These are phyloP conservation scores for Rhorus exstirpatorius DNA, from an alignment of 2,888 invertebrate species.

Conservation along the genomic window DNA sequence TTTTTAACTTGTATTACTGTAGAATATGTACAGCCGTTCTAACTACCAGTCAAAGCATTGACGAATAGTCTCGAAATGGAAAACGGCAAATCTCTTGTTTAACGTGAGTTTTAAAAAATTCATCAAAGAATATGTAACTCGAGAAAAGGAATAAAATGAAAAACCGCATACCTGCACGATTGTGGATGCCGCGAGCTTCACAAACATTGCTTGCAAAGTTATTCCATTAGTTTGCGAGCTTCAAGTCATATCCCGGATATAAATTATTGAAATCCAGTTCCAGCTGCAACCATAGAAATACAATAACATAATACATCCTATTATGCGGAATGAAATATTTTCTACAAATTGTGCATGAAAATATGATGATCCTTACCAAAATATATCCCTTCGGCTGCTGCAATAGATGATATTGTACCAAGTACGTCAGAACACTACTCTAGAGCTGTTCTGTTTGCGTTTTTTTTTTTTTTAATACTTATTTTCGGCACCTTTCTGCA, in stretches of 20 bases:
- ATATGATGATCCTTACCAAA: not conserved
- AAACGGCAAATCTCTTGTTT: too few species aligned
- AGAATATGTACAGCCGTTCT: too few species aligned
- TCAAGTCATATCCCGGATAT: not conserved
- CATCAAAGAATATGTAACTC: too few species aligned
- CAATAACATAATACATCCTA: not conserved
- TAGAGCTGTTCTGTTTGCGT: too few species aligned
- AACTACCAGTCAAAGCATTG: too few species aligned
- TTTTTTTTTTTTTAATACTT: not conserved
- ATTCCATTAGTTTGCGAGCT: too few species aligned
- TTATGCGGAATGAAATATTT: not conserved
- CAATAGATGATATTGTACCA: constrained; percentile 8
- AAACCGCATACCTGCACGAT: not conserved
- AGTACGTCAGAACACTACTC: too few species aligned
- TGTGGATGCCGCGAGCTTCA: not conserved
- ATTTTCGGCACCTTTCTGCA: too few species aligned
- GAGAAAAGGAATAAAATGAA: too few species aligned
- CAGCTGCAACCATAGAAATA: constrained; percentile 24
- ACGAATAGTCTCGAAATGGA: too few species aligned
- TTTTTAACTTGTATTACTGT: too few species aligned
- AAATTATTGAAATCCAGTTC: constrained; percentile 16
- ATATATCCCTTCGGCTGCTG: constrained; percentile 17
- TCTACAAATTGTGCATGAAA: not conserved
- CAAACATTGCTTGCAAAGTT: not conserved
- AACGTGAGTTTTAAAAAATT: too few species aligned